A percentile compares a stretch with the other conserved stretches of the same genome.
phyloP scores from a whole-genome alignment of 2,113 vertebrate species.

The Thunnus thynnus region DNA sequence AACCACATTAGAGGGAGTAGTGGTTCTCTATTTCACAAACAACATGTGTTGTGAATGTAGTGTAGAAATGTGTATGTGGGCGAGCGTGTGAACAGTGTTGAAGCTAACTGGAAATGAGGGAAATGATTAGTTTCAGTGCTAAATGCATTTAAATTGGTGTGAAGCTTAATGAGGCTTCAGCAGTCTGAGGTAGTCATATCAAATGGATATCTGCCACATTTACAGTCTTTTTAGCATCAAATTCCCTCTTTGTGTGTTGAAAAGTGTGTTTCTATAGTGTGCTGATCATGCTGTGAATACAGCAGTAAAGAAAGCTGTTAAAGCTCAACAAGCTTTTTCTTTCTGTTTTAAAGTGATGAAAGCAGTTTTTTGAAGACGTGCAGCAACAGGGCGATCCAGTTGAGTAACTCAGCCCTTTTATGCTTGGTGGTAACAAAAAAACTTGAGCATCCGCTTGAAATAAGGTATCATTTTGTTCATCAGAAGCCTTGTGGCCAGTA shows the following conservation, averaged over 20 bases:
- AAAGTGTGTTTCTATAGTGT: not conserved
- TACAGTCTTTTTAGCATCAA: too few relatives aligned
- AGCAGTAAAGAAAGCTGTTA: not conserved
- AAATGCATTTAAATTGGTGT: too few relatives aligned
- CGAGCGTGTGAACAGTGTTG: not conserved
- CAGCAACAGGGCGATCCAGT: not conserved
- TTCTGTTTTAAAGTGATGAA: not conserved
- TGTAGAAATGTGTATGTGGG: not conserved
- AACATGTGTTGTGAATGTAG: not conserved
- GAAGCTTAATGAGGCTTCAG: too few relatives aligned
- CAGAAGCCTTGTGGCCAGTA: too few relatives aligned
- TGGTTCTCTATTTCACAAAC: conserved; percentile 18
- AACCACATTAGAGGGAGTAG: conserved; percentile 20
- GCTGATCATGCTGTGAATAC: conserved; percentile 6
- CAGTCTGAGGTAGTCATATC: too few relatives aligned
- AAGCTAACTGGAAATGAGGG: not conserved
- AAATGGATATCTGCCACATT: too few relatives aligned
- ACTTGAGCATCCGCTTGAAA: too few relatives aligned
- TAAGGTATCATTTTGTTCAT: too few relatives aligned
- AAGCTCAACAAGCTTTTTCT: not conserved
- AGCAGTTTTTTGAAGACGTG: not conserved
- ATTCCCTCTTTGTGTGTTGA: too few relatives aligned
- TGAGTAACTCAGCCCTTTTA: not conserved
- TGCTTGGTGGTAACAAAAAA: too few relatives aligned
- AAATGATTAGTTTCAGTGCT: not conserved